Evolutionary conservation across 2,113 vertebrate species (phyloP).

Genomic region (Chaetodon auriga): DNA sequence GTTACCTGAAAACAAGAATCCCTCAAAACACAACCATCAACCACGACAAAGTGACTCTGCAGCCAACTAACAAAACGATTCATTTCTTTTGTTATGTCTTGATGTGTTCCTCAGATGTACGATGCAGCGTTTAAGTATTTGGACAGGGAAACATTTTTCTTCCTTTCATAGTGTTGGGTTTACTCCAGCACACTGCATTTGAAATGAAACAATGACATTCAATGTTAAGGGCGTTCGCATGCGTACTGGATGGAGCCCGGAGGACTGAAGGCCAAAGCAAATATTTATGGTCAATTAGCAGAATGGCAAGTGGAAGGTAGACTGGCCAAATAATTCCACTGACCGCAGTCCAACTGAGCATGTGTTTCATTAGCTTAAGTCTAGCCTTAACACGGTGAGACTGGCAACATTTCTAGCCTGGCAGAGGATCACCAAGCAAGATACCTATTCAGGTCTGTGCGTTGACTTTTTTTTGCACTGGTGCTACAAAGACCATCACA

Average conservation of each 20-base stretch:
- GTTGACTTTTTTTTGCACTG: too few species aligned
- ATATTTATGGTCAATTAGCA: not conserved
- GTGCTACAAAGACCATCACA: too few species aligned
- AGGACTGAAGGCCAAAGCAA: not conserved
- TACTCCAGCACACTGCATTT: conserved; percentile 10
- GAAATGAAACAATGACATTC: conserved; percentile 25
- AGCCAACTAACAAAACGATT: not conserved
- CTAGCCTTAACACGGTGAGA: not conserved
- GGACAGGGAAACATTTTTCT: conserved; percentile 12
- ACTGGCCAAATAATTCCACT: not conserved
- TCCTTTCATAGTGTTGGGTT: conserved; percentile 31
- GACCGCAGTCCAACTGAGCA: conserved; percentile 4
- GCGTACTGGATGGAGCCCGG: not conserved
- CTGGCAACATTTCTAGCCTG: not conserved
- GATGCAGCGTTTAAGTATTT: conserved; percentile 14
- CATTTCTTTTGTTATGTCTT: conserved; percentile 12
- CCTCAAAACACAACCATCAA: conserved; percentile 7
- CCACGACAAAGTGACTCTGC: conserved; percentile 7
- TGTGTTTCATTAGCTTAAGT: not conserved
- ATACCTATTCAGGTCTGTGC: not conserved
- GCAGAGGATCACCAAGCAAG: not conserved
- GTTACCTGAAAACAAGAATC: not conserved
- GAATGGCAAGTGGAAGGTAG: not conserved
- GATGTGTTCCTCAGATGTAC: conserved; percentile 14
- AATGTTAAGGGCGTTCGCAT: conserved; percentile 11